Percentiles rank a stretch among this genome's conserved stretches.
Conservation (phyloP, 2,113 vertebrate species). For the Jacana jacana region DNA sequence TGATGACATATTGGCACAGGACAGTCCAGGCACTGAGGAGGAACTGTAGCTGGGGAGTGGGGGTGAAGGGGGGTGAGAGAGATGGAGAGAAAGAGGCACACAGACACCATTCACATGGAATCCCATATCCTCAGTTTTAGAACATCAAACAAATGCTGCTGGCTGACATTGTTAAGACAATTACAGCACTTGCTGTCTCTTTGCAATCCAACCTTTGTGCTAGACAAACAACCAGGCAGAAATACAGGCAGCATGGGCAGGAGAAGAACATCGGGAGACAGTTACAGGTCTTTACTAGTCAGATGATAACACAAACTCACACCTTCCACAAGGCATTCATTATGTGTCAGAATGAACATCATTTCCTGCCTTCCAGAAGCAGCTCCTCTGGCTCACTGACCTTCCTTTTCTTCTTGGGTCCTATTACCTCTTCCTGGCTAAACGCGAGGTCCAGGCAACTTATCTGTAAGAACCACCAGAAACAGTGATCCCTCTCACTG, state of each 20-base stretch:
- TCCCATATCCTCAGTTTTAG: background rate
- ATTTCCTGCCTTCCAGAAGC: constrained; percentile 9
- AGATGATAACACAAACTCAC: constrained; percentile 15
- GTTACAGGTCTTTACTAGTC: background rate
- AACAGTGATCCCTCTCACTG: constrained; percentile 37
- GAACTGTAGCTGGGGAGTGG: background rate
- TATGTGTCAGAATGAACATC: background rate
- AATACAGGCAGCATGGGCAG: background rate
- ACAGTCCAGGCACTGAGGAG: background rate
- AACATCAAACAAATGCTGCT: background rate
- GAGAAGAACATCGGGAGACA: background rate
- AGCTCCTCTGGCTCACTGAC: constrained; percentile 67
- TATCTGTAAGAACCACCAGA: constrained; percentile 73
- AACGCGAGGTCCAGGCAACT: constrained; percentile 38
- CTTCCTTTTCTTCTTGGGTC: constrained; percentile 71
- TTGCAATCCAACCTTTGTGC: background rate
- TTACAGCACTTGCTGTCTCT: background rate
- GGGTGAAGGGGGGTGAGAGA: background rate
- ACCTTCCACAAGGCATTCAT: background rate
- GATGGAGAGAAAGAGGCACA: background rate
- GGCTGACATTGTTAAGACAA: background rate
- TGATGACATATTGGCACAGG: background rate
- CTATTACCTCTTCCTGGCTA: constrained; percentile 64
- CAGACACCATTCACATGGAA: background rate
- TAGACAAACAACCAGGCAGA: background rate